These are phyloP conservation scores for Drosophila stalkeri DNA, from an alignment of 2,888 invertebrate genomes.

Conservation along the genomic window DNA sequence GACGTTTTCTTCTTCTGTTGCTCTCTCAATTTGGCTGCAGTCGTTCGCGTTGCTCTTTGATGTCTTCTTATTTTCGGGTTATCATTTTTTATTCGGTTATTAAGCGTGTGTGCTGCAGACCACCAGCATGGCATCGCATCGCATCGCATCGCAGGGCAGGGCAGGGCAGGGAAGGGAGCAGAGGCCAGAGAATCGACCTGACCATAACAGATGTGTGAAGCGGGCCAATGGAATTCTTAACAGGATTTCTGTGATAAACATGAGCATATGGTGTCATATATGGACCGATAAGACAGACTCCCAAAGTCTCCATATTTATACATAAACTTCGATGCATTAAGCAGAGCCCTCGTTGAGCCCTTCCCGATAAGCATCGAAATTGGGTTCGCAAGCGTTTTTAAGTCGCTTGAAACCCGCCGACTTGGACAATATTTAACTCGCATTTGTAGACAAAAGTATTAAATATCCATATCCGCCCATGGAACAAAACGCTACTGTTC, in stretches of 20 bases:
- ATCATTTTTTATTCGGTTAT: constrained; percentile 81
- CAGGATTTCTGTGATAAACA: constrained; percentile 61
- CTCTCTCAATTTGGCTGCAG: constrained; percentile 51
- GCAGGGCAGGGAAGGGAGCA: not conserved
- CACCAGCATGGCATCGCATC: constrained; percentile 43
- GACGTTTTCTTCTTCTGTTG: constrained; percentile 45
- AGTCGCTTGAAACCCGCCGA: constrained; percentile 53
- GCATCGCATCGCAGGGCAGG: not conserved
- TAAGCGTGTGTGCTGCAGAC: constrained; percentile 64
- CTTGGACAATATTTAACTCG: constrained; percentile 61
- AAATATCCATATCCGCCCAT: constrained; percentile 78
- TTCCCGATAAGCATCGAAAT: constrained; percentile 50
- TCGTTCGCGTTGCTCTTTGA: constrained; percentile 64
- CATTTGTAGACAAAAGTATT: constrained; percentile 68
- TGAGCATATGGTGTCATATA: constrained; percentile 62
- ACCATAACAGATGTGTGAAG: constrained; percentile 75
- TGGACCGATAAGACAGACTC: constrained; percentile 14
- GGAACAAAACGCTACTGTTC: constrained; percentile 64
- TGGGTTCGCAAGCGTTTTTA: constrained; percentile 10
- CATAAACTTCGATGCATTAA: not conserved
- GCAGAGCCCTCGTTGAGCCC: not conserved
- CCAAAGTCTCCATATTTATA: not conserved
- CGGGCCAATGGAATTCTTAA: constrained; percentile 49
- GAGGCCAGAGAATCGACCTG: constrained; percentile 4
- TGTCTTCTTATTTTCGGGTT: constrained; percentile 81